Evolutionary conservation across 2,113 vertebrate species (phyloP).

Genomic region (Empidonax traillii): DNA sequence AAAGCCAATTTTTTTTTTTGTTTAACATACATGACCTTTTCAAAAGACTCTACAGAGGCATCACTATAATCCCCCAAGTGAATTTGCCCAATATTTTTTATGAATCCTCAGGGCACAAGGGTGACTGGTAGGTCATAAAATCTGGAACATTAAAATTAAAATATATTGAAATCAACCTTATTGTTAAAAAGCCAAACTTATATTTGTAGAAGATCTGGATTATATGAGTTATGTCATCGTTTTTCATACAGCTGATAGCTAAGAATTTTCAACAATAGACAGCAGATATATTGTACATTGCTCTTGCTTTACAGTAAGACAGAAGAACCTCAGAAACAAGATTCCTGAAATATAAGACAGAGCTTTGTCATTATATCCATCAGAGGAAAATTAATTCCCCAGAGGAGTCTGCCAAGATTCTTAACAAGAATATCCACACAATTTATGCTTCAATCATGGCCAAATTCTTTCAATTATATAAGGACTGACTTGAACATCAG

Average conservation of each 20-base stretch:
- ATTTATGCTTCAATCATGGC: slow-evolving; percentile 29
- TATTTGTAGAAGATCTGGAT: background rate
- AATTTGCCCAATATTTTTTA: background rate
- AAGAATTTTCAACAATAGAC: background rate
- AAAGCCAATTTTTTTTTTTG: background rate
- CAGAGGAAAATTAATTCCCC: slow-evolving; percentile 24
- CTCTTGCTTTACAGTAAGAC: background rate
- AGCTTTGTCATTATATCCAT: background rate
- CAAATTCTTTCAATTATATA: slow-evolving; percentile 46
- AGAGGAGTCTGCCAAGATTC: slow-evolving; percentile 12
- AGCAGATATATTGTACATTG: background rate
- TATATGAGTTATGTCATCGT: background rate
- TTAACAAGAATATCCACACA: slow-evolving; percentile 38
- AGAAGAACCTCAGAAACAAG: background rate
- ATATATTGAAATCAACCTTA: background rate
- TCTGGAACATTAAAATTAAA: background rate
- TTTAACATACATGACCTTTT: background rate
- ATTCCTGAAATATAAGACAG: background rate
- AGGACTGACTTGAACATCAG: slow-evolving; percentile 24
- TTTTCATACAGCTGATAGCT: background rate
- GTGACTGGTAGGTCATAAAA: background rate
- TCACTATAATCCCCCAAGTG: background rate
- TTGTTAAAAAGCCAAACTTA: background rate
- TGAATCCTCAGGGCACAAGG: background rate
- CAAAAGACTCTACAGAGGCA: background rate